These are phyloP conservation scores for Drosophila simulans DNA, from an alignment of 1,140 invertebrate species.

Conservation along the genomic window DNA sequence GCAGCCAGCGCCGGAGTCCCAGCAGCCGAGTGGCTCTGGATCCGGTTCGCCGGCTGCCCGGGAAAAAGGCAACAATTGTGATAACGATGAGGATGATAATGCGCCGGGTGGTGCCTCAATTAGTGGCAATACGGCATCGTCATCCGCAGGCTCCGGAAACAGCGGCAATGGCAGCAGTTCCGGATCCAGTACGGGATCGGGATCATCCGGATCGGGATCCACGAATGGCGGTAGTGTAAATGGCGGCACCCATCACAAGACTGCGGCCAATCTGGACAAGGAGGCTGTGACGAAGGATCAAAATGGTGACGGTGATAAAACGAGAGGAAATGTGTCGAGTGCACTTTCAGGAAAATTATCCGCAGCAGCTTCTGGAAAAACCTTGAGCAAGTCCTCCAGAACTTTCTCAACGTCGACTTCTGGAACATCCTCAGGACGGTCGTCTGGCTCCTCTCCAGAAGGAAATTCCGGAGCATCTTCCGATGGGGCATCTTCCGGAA, in stretches of 20 bases:
- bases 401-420: background rate
- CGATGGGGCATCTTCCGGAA: constrained; percentile 8
- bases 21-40: constrained; percentile 38
- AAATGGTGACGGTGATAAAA: constrained; percentile 56
- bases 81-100: constrained; percentile 79
- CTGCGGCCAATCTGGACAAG: constrained; percentile 23
- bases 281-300: constrained; percentile 29
- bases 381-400: constrained; percentile 3
- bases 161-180: constrained; percentile 28
- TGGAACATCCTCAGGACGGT: background rate
- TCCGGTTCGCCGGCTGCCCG: constrained; percentile 48
- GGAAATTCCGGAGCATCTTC: background rate
- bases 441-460: constrained; percentile 2
- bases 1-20: constrained; percentile 43
- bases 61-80: constrained; percentile 78
- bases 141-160: constrained; percentile 5
- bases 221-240: constrained; percentile 72
- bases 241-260: constrained; percentile 60
- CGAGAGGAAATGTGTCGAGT: constrained; percentile 2
- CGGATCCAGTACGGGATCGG: constrained; percentile 24
- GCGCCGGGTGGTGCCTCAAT: constrained; percentile 57
- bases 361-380: constrained; percentile 2
- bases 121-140: constrained; percentile 18
- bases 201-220: constrained; percentile 28
- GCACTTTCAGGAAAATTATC: background rate